Base-by-base conservation (phyloP, 1,140 invertebrate genomes). In the Idris sp. region DNA sequence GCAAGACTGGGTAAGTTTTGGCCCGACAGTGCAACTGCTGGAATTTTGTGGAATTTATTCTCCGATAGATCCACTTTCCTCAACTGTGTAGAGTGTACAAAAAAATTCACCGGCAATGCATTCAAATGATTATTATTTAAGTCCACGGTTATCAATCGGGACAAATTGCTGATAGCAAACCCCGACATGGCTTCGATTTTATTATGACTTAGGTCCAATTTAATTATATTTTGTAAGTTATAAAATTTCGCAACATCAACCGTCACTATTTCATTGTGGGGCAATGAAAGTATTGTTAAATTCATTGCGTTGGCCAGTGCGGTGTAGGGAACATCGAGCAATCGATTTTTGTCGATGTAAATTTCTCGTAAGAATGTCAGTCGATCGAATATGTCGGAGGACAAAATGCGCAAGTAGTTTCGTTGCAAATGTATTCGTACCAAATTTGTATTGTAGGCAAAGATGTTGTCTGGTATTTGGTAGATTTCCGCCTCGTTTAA, bases 31-130 rank as follows among this genome's bases (percentile, higher is more conserved):
- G 93, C 92, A 0, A 92, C 90, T 16, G 92, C 93, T 2, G 95
- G 95, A 51, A 97, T 92, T 79, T 94, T 91, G 49, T 91, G 90
- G 58, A 97, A 94, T 26, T 91, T 89, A 87, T 97, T 97, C 56
- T 89, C 89, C 0, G 95, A 93, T 19, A 97, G 83, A 81, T 96
- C 93, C 6, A 97, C 89, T 44, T 92, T 90, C 51, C 92, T 90
- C 16, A 97, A 79, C 59, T 90, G 87, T 58, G 90, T 84, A 35
- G 92, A 92, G 78, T 93, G 89, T 53, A 91, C 88, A 74, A 97
- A 93, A 81, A 97, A 94, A 78, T 95, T 95, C 1, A 91, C 91
- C 1, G 94, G 93, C 22, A 97, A 81, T n/a, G 91, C 90, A 2
- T 90, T 89, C 44, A 96, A 81, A 33, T 90, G 86, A 81, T 96